These are phyloP conservation scores for Conomelus anceps DNA, from an alignment of 2,888 invertebrate genomes.

Conservation along the genomic window DNA sequence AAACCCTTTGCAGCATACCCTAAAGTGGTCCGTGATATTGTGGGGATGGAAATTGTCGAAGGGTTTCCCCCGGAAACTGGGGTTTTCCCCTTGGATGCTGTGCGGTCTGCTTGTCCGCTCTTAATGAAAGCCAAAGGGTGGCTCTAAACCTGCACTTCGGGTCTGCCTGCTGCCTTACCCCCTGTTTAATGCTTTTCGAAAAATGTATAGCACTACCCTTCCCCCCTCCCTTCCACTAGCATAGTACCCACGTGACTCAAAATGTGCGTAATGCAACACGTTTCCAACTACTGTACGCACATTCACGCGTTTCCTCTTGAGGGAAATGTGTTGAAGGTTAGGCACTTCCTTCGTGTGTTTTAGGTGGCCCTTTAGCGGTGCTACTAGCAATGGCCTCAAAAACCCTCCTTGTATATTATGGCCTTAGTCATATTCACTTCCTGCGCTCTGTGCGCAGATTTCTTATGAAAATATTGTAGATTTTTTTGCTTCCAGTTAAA, in stretches of 20 bases:
- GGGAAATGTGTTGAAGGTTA: not conserved
- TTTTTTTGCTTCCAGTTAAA: too few species aligned
- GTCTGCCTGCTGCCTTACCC: too few species aligned
- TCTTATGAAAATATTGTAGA: not conserved
- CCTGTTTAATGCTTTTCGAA: not conserved
- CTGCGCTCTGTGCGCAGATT: not conserved
- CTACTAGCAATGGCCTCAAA: not conserved
- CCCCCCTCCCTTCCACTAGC: too few species aligned
- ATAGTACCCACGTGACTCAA: too few species aligned
- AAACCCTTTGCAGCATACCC: not conserved
- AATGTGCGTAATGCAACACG: not conserved
- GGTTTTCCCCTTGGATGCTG: too few species aligned
- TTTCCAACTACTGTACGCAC: not conserved
- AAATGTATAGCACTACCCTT: not conserved
- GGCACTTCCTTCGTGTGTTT: not conserved
- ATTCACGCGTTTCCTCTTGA: not conserved
- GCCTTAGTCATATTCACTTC: not conserved
- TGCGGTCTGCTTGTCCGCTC: not conserved
- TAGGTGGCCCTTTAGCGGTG: not conserved
- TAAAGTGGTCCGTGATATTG: not conserved
- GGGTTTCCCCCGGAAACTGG: not conserved
- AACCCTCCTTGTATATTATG: not conserved
- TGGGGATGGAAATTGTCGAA: not conserved
- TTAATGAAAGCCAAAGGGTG: not conserved
- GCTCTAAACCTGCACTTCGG: too few species aligned